Percentiles rank a stretch among this genome's conserved stretches.
Conservation (phyloP, 1,140 invertebrate species). For the Copidosoma floridanum region DNA sequence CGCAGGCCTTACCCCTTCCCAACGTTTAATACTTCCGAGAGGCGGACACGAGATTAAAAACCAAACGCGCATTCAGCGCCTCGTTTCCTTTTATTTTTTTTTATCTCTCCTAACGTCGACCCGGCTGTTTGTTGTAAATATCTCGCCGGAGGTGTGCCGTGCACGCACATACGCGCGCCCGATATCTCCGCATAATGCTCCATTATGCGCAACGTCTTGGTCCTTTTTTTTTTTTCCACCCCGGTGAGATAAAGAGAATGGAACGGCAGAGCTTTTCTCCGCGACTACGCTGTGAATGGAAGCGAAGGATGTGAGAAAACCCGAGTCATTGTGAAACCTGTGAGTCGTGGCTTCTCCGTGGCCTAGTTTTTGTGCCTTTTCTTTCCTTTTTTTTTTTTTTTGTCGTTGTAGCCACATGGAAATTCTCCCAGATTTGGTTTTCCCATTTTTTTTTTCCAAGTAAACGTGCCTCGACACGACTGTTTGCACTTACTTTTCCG, state of each 20-base stretch:
- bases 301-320: background rate
- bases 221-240: background rate
- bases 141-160: constrained; percentile 31
- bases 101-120: background rate
- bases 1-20: no score
- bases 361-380: constrained; percentile 9
- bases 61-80: no score
- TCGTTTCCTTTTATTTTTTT: background rate
- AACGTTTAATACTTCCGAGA: no score
- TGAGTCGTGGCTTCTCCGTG: background rate
- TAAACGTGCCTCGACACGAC: no score
- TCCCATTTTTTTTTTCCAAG: no score
- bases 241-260: constrained; percentile 4
- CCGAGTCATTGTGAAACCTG: no score
- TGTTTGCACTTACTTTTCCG: no score
- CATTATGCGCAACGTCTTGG: constrained; percentile 3
- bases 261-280: background rate
- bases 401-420: background rate
- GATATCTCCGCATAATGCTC: constrained; percentile 23
- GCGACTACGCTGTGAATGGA: background rate
- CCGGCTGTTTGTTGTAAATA: constrained; percentile 48
- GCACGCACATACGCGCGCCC: background rate
- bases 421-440: no score
- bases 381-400: no score
- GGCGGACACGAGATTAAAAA: no score